These are phyloP conservation scores for Gorsachius goisagi DNA, from an alignment of 2,113 vertebrate species.

Conservation along the genomic window DNA sequence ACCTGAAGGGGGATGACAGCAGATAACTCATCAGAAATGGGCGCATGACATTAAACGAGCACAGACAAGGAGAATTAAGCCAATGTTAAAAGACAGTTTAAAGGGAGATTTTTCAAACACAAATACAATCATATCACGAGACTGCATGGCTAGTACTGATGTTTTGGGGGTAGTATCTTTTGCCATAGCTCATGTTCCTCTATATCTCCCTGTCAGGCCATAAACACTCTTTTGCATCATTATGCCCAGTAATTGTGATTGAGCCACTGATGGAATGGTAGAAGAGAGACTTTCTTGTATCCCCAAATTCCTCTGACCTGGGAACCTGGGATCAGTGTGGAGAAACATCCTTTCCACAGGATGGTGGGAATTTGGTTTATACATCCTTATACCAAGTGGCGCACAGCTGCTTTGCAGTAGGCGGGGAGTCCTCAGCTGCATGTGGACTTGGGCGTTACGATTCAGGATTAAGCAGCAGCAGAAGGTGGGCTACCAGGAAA, in stretches of 20 bases:
- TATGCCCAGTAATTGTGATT: background rate
- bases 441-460: background rate
- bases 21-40: background rate
- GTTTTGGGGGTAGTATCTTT: background rate
- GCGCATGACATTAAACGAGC: background rate
- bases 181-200: background rate
- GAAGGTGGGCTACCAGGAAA: background rate
- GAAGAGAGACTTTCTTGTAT: background rate
- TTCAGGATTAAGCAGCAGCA: background rate
- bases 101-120: background rate
- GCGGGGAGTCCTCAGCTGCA: background rate
- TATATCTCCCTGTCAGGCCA: background rate
- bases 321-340: background rate
- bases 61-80: background rate
- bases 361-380: background rate
- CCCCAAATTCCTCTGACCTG: background rate
- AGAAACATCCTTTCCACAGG: background rate
- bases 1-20: conserved; percentile 74
- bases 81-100: background rate
- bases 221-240: background rate
- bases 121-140: background rate
- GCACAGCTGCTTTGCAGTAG: background rate
- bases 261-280: background rate
- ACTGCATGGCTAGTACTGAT: background rate
- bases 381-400: background rate